Evolutionary conservation across 2,888 invertebrate species (phyloP).

Genomic region (Tetrapedia diversipes): DNA sequence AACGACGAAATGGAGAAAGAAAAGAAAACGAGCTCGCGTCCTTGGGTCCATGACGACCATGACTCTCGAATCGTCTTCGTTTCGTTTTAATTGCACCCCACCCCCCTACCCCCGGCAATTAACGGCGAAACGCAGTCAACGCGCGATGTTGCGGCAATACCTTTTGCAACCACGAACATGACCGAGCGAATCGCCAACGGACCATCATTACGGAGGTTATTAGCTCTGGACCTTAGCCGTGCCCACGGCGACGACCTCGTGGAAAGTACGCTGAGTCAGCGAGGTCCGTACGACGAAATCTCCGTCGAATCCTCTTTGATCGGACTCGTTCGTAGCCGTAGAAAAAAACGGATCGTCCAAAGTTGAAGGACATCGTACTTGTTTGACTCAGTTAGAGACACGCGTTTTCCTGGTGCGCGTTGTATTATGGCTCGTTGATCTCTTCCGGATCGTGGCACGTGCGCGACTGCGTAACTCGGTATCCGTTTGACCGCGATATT

Average conservation of each 20-base stretch:
- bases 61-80: neutral
- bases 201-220: no score
- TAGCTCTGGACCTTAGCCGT: neutral
- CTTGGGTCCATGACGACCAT: neutral
- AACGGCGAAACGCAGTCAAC: neutral
- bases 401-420: neutral
- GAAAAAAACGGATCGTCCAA: neutral
- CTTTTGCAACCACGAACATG: neutral
- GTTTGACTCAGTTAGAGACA: no score
- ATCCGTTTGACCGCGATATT: no score
- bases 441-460: constrained; percentile 1
- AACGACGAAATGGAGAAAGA: neutral
- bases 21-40: neutral
- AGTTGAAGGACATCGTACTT: constrained; percentile 13
- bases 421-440: neutral
- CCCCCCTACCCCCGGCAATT: neutral
- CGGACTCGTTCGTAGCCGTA: neutral
- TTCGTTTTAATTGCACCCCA: constrained; percentile 24
- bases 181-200: no score
- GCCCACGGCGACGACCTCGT: neutral
- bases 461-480: no score
- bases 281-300: neutral
- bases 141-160: neutral
- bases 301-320: neutral
- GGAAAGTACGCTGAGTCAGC: neutral